phyloP scores from a whole-genome alignment of 2,113 vertebrate genomes.

The Macaca mulatta region DNA sequence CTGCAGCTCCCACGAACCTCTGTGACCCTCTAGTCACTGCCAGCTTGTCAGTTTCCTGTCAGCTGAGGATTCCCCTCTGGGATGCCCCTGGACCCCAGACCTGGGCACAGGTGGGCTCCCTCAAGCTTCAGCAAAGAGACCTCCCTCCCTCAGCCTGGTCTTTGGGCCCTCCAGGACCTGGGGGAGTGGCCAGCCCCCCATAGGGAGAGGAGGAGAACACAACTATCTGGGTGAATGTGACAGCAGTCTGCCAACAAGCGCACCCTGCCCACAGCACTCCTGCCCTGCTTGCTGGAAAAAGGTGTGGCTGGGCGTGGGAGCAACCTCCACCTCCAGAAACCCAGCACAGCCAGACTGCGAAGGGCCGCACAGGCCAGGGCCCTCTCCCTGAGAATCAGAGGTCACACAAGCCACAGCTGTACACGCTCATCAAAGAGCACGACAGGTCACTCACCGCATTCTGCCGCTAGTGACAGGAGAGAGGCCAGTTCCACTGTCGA shows the following conservation, averaged over 20 bases:
- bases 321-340: neutral
- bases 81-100: neutral
- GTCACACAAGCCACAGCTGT: too few relatives aligned
- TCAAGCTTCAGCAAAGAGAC: neutral
- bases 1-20: neutral
- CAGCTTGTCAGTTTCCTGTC: neutral
- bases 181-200: neutral
- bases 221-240: too few relatives aligned
- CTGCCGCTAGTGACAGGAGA: neutral
- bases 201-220: neutral
- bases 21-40: neutral
- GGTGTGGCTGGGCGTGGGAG: neutral
- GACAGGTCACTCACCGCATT: neutral
- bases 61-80: too few relatives aligned
- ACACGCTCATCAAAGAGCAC: neutral
- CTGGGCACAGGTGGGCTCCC: neutral
- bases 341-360: neutral
- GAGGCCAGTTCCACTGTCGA: neutral
- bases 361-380: accelerated
- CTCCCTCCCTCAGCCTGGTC: neutral
- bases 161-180: neutral
- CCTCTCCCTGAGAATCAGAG: neutral
- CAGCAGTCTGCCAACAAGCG: neutral
- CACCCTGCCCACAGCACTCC: neutral
- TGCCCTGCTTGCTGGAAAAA: too few relatives aligned